A percentile compares a stretch with the other conserved stretches of the same genome.
These are phyloP conservation scores for Drosophila anomelani DNA, from an alignment of 2,888 invertebrate genomes.

Conservation along the genomic window DNA sequence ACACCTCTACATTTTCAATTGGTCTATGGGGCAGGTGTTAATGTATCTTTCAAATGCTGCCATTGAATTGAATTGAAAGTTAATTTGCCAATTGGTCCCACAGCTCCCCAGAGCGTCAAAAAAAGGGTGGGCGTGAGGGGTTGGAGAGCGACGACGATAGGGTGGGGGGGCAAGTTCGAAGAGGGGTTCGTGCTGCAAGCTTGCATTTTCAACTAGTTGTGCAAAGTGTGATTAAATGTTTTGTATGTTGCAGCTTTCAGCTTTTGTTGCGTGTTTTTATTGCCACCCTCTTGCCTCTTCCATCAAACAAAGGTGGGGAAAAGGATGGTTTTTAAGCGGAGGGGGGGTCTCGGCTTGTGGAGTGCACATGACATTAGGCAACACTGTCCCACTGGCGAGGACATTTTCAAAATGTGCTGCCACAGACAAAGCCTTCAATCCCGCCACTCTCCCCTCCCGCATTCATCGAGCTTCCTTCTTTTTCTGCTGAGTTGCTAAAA, in stretches of 20 bases:
- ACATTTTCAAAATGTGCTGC: slow-evolving; percentile 70
- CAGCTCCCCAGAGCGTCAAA: slow-evolving; percentile 19
- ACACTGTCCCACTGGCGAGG: slow-evolving; percentile 50
- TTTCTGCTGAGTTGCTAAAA: slow-evolving; percentile 79
- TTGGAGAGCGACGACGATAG: neutral
- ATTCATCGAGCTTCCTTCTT: slow-evolving; percentile 53
- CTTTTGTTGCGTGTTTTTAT: slow-evolving; percentile 75
- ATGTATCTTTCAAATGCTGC: slow-evolving; percentile 71
- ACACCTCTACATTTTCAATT: slow-evolving; percentile 49
- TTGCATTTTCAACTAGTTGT: slow-evolving; percentile 63
- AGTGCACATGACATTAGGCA: slow-evolving; percentile 67
- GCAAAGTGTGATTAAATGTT: slow-evolving; percentile 78
- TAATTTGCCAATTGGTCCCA: slow-evolving; percentile 74
- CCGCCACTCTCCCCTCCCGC: slow-evolving; percentile 8
- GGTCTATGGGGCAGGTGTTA: slow-evolving; percentile 72
- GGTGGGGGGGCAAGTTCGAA: neutral
- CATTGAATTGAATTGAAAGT: slow-evolving; percentile 76
- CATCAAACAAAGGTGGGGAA: slow-evolving; percentile 29
- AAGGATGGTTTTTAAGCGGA: neutral
- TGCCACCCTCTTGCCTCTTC: slow-evolving; percentile 36
- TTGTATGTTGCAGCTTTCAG: slow-evolving; percentile 62
- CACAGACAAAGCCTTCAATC: slow-evolving; percentile 55
- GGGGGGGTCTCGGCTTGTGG: slow-evolving; percentile 6
- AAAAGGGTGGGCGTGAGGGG: neutral
- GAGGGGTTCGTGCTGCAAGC: slow-evolving; percentile 27